Evolutionary conservation across 2,888 invertebrate genomes (phyloP).

Genomic region (Andrena dorsata): DNA sequence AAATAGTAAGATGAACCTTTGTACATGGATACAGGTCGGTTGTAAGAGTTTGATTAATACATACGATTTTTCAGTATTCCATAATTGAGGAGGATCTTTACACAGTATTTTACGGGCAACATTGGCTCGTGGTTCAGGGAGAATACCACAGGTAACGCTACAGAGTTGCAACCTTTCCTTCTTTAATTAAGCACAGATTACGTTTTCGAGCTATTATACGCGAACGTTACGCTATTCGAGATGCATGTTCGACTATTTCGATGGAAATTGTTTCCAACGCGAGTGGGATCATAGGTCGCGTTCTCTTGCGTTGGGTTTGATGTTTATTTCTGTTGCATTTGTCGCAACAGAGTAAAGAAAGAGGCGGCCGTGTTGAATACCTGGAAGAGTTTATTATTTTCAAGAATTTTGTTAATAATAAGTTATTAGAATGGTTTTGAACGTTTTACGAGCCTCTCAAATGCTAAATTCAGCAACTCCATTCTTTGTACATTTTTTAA

Average conservation of each 20-base stretch:
- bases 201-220: background rate
- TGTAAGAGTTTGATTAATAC: conserved; percentile 24
- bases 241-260: conserved; percentile 22
- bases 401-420: background rate
- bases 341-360: conserved; percentile 63
- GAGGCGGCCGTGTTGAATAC: conserved; percentile 67
- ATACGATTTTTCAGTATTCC: conserved; percentile 36
- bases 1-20: background rate
- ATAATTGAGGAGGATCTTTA: conserved; percentile 13
- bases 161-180: conserved; percentile 2
- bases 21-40: background rate
- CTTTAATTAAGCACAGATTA: conserved; percentile 2
- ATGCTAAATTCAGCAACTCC: no score
- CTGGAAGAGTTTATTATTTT: conserved; percentile 38
- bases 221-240: background rate
- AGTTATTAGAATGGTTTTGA: no score
- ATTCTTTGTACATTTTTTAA: no score
- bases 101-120: conserved; percentile 19
- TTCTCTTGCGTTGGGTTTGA: background rate
- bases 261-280: background rate
- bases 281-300: conserved; percentile 20
- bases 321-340: conserved; percentile 39
- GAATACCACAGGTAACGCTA: conserved; percentile 8
- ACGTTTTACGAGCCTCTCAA: no score
- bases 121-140: conserved; percentile 12